Percentiles rank a stretch among this genome's conserved stretches.
phyloP scores from a whole-genome alignment of 2,113 vertebrate genomes.

The Echinops telfairi region DNA sequence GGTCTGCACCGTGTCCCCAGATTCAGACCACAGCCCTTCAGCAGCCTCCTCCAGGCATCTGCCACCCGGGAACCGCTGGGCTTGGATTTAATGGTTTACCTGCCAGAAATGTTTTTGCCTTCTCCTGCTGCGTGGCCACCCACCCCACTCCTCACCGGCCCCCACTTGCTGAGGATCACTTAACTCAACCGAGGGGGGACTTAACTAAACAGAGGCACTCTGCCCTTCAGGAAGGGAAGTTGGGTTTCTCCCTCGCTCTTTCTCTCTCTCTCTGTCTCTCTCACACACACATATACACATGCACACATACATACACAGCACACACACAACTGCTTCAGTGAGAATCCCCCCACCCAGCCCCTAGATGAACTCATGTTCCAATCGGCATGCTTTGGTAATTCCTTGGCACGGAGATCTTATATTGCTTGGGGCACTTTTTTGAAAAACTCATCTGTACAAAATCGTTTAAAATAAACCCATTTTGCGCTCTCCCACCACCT shows the following conservation, averaged over 20 bases:
- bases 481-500: neutral
- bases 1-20: neutral
- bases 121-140: neutral
- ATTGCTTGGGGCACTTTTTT: neutral
- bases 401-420: neutral
- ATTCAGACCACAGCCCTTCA: neutral
- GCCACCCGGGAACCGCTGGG: neutral
- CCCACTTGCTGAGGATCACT: neutral
- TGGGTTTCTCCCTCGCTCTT: neutral
- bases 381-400: neutral
- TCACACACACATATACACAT: neutral
- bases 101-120: neutral
- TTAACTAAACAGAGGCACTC: neutral
- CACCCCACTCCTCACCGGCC: neutral
- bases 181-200: neutral
- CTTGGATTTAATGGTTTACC: neutral
- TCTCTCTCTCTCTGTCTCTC: no score
- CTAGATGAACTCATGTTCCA: neutral
- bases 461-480: conserved; percentile 28
- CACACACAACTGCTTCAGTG: neutral
- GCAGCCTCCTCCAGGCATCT: neutral
- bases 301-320: neutral
- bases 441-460: neutral
- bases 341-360: neutral
- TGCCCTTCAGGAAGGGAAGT: neutral